phyloP scores from a whole-genome alignment of 2,113 vertebrate genomes.

The Aythya baeri region DNA sequence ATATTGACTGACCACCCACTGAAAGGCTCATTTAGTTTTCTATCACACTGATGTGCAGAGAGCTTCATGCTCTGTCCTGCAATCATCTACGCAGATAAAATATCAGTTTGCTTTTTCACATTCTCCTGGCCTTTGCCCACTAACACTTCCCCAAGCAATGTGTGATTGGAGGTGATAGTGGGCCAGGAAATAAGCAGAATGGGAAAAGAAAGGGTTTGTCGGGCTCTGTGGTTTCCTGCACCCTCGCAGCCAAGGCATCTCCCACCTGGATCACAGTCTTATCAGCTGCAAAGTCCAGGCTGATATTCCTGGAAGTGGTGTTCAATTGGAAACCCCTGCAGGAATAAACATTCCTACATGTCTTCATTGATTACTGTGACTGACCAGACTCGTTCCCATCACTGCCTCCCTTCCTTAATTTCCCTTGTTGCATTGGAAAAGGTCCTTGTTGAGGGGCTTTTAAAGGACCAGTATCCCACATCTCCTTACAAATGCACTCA shows the following conservation, averaged over 20 bases:
- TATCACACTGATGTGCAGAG: fast-evolving
- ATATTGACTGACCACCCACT: background rate
- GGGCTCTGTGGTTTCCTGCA: background rate
- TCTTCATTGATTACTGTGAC: background rate
- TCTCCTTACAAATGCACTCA: background rate
- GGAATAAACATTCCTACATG: background rate
- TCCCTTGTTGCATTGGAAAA: background rate
- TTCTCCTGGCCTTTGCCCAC: background rate
- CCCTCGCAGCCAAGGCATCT: background rate
- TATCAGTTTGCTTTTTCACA: background rate
- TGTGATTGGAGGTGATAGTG: fast-evolving
- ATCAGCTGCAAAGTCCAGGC: background rate
- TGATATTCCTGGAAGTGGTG: background rate
- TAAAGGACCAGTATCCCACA: background rate
- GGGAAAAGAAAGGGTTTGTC: background rate
- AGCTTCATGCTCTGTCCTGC: background rate
- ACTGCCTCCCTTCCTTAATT: background rate
- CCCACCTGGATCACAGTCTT: background rate
- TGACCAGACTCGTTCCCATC: background rate
- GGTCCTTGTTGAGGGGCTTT: background rate
- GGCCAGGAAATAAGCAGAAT: background rate
- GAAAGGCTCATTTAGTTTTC: background rate
- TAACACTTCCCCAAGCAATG: background rate
- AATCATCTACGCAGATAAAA: background rate
- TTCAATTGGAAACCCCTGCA: background rate